Evolutionary conservation across 1,140 invertebrate genomes (phyloP), one percentile per base, ranked within the genome.

Genomic region (Orchesella cincta): DNA sequence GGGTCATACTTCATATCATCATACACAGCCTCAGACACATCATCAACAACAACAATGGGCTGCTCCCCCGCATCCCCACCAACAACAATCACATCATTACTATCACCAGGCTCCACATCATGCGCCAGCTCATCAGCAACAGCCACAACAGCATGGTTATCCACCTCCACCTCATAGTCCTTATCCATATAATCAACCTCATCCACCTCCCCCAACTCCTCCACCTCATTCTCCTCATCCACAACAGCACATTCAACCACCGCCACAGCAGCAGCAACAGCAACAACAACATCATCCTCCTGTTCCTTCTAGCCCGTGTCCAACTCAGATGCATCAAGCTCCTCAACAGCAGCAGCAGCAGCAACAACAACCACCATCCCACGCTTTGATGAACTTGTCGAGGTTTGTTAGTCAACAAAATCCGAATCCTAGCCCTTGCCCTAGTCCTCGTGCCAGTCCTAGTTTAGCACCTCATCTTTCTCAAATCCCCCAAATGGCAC

Each of bases 361-460:
- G 39, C 77, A 75, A 31, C 8, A 8, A 46, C 62, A 57, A 57
- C 14, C 52, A 14, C 62, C 29, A n/a, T 12, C 62, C 23, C 76
- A 78, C 46, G 76, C 79, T 3, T 51, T 80, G 14, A 80, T 80
- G 79, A 80, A 80, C 46, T 70, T 80, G 23, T 77, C 79, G 8
- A 46, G 73, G 36, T 80, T 80, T 46, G 79, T 80, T 12, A 77
- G 51, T 54, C 71, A 73, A 28, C 78, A 79, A 31, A 74, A 62
- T 76, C 31, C 33, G 71, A 52, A 28, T 8, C 28, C 36, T 2
- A 73, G 71, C 26, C 71, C 71, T 5, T 67, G 8, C 2, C 62
- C 62, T 67, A 67, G 62, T 67, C 62, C 62, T 8, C 62, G 62
- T 18, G 62, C 62, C 62, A 67, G 31, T 29, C 28, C 62, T 5